phyloP scores from a whole-genome alignment of 2,888 invertebrate species.

The Cerastoderma edule region DNA sequence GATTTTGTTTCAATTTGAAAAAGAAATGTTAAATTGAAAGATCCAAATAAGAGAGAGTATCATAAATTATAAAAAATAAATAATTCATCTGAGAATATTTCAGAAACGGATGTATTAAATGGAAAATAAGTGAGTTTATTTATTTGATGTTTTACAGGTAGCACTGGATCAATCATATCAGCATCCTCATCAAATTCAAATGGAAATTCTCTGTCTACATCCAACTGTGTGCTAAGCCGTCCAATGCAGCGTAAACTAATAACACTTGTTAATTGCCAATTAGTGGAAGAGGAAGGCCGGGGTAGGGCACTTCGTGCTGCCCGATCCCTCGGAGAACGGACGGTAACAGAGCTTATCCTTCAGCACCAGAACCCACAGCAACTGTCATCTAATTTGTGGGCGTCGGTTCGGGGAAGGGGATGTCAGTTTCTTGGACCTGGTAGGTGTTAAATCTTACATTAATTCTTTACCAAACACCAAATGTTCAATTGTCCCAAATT shows the following conservation, averaged over 20 bases:
- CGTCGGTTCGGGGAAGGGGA: constrained; percentile 97
- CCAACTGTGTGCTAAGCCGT: constrained; percentile 87
- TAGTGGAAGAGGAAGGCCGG: constrained; percentile 92
- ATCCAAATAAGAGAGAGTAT: too few species aligned
- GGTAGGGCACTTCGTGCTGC: constrained; percentile 87
- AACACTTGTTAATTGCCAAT: constrained; percentile 95
- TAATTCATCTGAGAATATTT: too few species aligned
- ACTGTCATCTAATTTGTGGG: constrained; percentile 96
- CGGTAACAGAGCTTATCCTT: constrained; percentile 95
- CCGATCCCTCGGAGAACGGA: constrained; percentile 96
- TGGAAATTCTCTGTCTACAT: constrained; percentile 12
- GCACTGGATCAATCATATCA: constrained; percentile 53
- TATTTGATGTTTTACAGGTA: constrained; percentile 43
- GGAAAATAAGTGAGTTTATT: too few species aligned
- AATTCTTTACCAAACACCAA: too few species aligned
- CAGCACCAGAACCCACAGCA: constrained; percentile 99
- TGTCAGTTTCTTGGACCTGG: constrained; percentile 98
- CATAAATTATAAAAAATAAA: too few species aligned
- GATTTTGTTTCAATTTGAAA: too few species aligned
- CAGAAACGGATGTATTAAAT: too few species aligned
- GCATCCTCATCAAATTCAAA: constrained; percentile 22
- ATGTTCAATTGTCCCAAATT: too few species aligned
- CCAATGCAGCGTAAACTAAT: constrained; percentile 98
- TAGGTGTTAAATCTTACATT: constrained; percentile 67
- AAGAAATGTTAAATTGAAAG: too few species aligned